phyloP scores from a whole-genome alignment of 2,888 invertebrate species.

The Drosophila sordidula region DNA sequence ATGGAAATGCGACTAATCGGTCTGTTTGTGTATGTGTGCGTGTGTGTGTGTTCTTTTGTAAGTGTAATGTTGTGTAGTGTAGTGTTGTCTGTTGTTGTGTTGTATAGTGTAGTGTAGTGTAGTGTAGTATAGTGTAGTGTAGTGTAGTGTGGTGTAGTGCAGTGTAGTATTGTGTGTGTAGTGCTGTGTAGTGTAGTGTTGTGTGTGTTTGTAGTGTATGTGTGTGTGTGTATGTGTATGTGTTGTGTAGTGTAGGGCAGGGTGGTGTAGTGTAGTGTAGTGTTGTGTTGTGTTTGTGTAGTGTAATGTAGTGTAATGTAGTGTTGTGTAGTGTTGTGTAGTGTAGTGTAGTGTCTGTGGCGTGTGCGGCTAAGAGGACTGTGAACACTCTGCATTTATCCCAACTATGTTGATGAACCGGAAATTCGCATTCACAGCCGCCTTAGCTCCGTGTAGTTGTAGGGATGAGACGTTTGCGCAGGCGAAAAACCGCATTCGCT shows the following conservation, averaged over 20 bases:
- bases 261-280: too few relatives aligned
- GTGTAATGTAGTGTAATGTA: not conserved
- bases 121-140: too few relatives aligned
- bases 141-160: too few relatives aligned
- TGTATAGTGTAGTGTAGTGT: too few relatives aligned
- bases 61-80: conserved; percentile 6
- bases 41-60: not conserved
- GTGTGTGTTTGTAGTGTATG: not conserved
- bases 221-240: conserved; percentile 11
- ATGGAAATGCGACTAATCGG: conserved; percentile 35
- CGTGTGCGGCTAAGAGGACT: conserved; percentile 6
- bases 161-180: too few relatives aligned
- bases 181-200: too few relatives aligned
- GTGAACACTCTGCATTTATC: conserved; percentile 31
- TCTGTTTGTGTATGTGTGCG: conserved; percentile 49
- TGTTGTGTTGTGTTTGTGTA: too few relatives aligned
- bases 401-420: conserved; percentile 31
- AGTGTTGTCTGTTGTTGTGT: too few relatives aligned
- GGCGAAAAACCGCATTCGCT: conserved; percentile 48
- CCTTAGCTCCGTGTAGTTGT: conserved; percentile 38
- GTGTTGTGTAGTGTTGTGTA: not conserved
- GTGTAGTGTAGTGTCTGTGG: not conserved
- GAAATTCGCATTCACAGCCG: conserved; percentile 55
- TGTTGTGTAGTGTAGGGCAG: too few relatives aligned
- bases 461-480: conserved; percentile 59